Evolutionary conservation across 2,113 vertebrate genomes (phyloP).

Genomic region (Pituophis catenifer): DNA sequence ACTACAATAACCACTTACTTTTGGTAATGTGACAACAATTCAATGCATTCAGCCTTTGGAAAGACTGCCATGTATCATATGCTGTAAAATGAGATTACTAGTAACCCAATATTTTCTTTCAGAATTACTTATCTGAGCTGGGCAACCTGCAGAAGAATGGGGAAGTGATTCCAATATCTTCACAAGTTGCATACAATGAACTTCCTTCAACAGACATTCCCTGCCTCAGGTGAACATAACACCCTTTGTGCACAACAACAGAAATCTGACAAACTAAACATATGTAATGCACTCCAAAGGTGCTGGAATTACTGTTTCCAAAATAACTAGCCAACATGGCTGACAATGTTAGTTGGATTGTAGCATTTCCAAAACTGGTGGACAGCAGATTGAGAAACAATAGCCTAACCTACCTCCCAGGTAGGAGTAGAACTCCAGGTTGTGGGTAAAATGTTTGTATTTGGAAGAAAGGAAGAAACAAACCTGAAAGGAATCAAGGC

Average conservation of each 20-base stretch:
- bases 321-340: not conserved
- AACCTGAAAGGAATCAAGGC: too few species aligned
- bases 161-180: not conserved
- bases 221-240: not conserved
- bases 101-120: not conserved
- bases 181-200: not conserved
- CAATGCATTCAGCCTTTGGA: not conserved
- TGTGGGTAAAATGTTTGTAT: not conserved
- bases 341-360: not conserved
- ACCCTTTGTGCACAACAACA: not conserved
- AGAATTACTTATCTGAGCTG: not conserved
- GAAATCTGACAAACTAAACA: not conserved
- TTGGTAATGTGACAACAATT: not conserved
- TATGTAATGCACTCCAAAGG: not conserved
- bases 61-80: not conserved
- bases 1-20: not conserved
- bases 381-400: not conserved
- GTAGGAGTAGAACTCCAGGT: not conserved
- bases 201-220: not conserved
- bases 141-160: not conserved
- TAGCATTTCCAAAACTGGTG: not conserved
- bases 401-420: not conserved
- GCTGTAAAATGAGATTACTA: slow-evolving; percentile 1
- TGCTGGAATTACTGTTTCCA: not conserved
- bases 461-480: not conserved